These are phyloP conservation scores for Anomalospiza imberbis DNA, from an alignment of 2,797 vertebrate species.

Conservation along the genomic window DNA sequence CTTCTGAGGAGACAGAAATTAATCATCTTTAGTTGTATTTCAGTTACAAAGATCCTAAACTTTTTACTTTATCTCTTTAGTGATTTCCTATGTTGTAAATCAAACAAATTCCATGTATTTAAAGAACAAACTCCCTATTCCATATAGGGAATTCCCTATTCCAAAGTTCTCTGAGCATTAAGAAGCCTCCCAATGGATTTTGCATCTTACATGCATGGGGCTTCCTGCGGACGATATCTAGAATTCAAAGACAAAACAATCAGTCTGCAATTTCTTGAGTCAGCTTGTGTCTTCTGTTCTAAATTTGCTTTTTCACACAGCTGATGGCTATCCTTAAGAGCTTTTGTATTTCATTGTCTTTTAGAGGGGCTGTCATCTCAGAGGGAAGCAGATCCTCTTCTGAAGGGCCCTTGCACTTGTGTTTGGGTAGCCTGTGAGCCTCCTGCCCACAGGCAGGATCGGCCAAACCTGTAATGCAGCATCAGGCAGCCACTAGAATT, in stretches of 20 bases:
- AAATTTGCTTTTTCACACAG: background rate
- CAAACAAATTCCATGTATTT: background rate
- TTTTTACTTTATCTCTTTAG: background rate
- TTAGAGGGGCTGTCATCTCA: background rate
- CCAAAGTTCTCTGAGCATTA: background rate
- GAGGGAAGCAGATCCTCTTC: background rate
- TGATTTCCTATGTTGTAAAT: background rate
- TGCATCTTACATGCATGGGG: background rate
- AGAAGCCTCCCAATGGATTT: background rate
- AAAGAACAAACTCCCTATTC: background rate
- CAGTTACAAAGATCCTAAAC: background rate
- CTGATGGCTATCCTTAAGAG: background rate
- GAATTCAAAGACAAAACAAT: background rate
- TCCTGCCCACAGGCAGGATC: background rate
- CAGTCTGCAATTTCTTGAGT: background rate
- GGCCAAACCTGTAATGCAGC: background rate
- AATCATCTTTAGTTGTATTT: background rate
- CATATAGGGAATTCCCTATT: background rate
- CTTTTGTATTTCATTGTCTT: background rate
- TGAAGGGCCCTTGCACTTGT: accelerated
- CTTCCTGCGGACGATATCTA: background rate
- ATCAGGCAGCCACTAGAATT: background rate
- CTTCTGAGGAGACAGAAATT: background rate
- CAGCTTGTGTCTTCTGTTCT: background rate
- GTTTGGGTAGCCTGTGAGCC: background rate